Base-by-base conservation (phyloP, 2,888 invertebrate species). In the Leistus spinibarbis region DNA sequence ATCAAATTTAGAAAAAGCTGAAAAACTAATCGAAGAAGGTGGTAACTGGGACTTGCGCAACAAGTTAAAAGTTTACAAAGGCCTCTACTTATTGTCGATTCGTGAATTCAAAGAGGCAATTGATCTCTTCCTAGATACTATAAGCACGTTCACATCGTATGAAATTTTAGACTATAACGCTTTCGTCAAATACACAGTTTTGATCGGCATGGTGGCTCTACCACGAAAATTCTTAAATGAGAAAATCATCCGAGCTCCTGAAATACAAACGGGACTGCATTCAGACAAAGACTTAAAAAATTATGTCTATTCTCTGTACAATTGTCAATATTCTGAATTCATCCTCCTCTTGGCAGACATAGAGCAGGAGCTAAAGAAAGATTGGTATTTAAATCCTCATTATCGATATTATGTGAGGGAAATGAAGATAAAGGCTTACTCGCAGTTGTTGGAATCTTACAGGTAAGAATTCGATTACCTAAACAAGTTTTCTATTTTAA, bases 251-350 rank as follows among this genome's bases (percentile, higher is more conserved):
- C 81, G 83, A 19, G 84, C 84, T 69, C 78, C 95, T 0, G 95
- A 95, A 84, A 92, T 96, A 77, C 88, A 93, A 79, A 94, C 95
- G 84, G 93, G 93, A n/a, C 86, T 95, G 54, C 93, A 94, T 81
- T 90, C 90, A 71, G 86, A 91, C 79, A 88, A 90, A 1, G 90
- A 91, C 77, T 88, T 93, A 0, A 90, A 91, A 79, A 88, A 90
- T 70, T 95, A 91, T 71, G 77, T 83, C 16, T 80, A 80, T 57
- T 90, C 92, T 0, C 84, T 93, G 54, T 92, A 92, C 84, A 88
- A 91, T 76, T 92, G 92, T 80, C 89, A 90, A 72, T 93, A 93
- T 83, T 89, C 87, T 16, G 87, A 89, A 19, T 93, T 93, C 85
- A 92, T 93, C 82, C 82, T 84, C 68, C 84, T 85, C 76, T 82